Base-by-base conservation (phyloP, 2,113 vertebrate species). In the Cromileptes altivelis region DNA sequence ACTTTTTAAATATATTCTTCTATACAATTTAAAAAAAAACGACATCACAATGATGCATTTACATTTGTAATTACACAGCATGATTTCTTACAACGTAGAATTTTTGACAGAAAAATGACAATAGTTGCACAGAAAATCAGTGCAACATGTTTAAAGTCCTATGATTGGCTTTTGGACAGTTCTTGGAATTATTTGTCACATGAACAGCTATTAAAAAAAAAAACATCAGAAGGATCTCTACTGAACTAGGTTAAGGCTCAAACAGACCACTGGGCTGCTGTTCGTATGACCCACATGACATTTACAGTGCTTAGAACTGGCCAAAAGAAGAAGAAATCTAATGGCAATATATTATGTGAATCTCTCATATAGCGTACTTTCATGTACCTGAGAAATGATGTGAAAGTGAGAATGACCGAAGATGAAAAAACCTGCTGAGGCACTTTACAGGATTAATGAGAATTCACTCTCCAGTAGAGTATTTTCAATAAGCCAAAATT, bases 21-120 rank as follows among this genome's bases (percentile, higher is more conserved):
- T 42, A n/a, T 81, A 74, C 45, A 76, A 75, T 53, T 65, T 30
- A 30, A 52, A 40, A 55, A 55, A 56, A 60, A 60, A 58, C 25
- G 25, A 19, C 56, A 70, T 21, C n/a, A 30, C 49, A 42, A 10
- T 3, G 1, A 52, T 60, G 69, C 4, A 45, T 75, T 75, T 75
- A 75, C 71, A 55, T 42, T 68, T 12, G 1, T 42, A 61, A 53
- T 78, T 57, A 37, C n/a, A 50, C 2, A 50, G 15, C 52, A 58
- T 8, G 42, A 37, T 58, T 57, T 77, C 19, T 40, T 63, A 15
- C n/a, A 47, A 6, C 21, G 4, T 2, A 7, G 33, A n/a, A n/a
- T 42, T 40, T 63, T 63, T 25, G 56, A 58, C 23, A 12, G 30
- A 18, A 49, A 68, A 9, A 27, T 14, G 13, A 11, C 12, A 15